phyloP scores from a whole-genome alignment of 2,888 invertebrate species.

The Agonopterix arenella region DNA sequence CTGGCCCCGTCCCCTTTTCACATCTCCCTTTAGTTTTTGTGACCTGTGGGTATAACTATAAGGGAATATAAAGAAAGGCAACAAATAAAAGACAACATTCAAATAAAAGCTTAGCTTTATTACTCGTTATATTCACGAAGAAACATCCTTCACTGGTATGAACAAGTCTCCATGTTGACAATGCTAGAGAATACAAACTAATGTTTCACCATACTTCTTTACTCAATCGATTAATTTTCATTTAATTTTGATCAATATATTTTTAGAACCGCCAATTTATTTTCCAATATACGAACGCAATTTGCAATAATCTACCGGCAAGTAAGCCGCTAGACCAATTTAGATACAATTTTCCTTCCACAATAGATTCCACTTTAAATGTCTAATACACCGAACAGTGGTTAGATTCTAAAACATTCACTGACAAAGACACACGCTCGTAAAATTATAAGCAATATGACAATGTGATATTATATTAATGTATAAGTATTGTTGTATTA shows the following conservation, averaged over 20 bases:
- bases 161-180: constrained; percentile 64
- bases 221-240: constrained; percentile 52
- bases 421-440: constrained; percentile 78
- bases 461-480: constrained; percentile 75
- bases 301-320: constrained; percentile 33
- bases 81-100: constrained; percentile 68
- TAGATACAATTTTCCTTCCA: constrained; percentile 45
- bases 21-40: too few species aligned
- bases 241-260: constrained; percentile 58
- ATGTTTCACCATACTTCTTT: constrained; percentile 48
- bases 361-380: constrained; percentile 50
- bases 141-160: constrained; percentile 73
- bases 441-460: constrained; percentile 77
- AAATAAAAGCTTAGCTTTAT: constrained; percentile 87
- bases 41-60: too few species aligned
- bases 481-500: constrained; percentile 71
- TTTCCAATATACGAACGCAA: constrained; percentile 50
- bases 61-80: not conserved
- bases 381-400: constrained; percentile 73
- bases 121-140: constrained; percentile 83
- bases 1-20: too few species aligned
- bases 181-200: constrained; percentile 20
- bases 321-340: constrained; percentile 35
- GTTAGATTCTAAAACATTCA: constrained; percentile 71
- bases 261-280: constrained; percentile 59